A percentile compares a stretch with the other conserved stretches of the same genome.
Conservation (phyloP, 1,140 invertebrate species). For the Amphibalanus amphitrite region DNA sequence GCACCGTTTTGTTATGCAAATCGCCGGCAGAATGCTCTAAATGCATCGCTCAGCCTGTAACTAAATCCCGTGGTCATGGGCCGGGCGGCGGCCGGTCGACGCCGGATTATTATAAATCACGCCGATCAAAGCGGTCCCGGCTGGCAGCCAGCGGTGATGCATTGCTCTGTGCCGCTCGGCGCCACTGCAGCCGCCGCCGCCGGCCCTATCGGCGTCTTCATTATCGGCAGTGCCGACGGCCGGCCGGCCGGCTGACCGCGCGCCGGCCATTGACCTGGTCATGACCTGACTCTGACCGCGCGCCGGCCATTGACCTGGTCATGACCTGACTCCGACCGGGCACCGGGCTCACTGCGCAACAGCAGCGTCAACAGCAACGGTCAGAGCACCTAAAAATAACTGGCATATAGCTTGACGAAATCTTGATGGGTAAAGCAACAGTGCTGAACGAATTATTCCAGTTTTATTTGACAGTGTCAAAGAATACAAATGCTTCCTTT, state of each 20-base stretch:
- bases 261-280: neutral
- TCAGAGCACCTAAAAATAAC: too few relatives aligned
- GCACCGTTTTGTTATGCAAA: neutral
- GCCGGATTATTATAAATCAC: conserved; percentile 2
- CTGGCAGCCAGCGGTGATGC: neutral
- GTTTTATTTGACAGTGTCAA: too few relatives aligned
- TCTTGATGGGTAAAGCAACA: too few relatives aligned
- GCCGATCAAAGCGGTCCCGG: neutral
- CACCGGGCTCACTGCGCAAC: too few relatives aligned
- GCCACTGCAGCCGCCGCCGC: neutral
- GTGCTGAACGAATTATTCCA: too few relatives aligned
- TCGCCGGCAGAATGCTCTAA: neutral
- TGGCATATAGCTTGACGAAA: too few relatives aligned
- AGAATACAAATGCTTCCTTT: too few relatives aligned
- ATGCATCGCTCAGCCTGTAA: neutral
- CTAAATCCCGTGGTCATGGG: neutral
- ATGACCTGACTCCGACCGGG: too few relatives aligned
- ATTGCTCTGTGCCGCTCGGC: neutral
- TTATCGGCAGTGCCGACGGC: neutral
- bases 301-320: too few relatives aligned
- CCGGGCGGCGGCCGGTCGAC: too few relatives aligned
- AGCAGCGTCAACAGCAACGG: too few relatives aligned
- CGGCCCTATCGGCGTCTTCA: neutral
- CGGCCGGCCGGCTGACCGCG: too few relatives aligned
- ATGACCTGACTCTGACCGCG: neutral